A percentile compares a stretch with the other conserved stretches of the same genome.
These are phyloP conservation scores for Coluber constrictor DNA, from an alignment of 2,797 vertebrate genomes.

Conservation along the genomic window DNA sequence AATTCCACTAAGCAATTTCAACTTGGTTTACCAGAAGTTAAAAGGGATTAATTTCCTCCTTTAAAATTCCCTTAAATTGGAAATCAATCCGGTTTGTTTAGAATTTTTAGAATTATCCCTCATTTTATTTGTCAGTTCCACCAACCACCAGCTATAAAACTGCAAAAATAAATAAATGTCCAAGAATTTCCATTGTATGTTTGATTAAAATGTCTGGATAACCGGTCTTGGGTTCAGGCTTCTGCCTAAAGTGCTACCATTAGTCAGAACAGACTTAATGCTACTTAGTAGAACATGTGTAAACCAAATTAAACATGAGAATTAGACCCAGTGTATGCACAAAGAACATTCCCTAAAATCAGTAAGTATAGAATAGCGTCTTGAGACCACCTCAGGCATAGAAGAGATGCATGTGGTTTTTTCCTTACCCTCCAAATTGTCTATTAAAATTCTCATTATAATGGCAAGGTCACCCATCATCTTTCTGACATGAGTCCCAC, in stretches of 20 bases:
- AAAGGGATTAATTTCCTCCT: background rate
- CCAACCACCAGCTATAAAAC: background rate
- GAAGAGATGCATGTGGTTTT: background rate
- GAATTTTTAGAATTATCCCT: background rate
- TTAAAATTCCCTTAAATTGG: background rate
- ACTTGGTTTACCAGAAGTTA: background rate
- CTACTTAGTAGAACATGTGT: too few species aligned
- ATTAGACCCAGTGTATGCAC: background rate
- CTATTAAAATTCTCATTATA: background rate
- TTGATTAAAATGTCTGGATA: background rate
- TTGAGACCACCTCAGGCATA: too few species aligned
- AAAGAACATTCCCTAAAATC: background rate
- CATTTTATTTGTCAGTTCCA: background rate
- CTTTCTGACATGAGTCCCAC: background rate
- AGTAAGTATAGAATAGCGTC: background rate
- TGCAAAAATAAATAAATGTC: background rate
- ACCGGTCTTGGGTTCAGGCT: background rate
- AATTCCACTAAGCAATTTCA: background rate
- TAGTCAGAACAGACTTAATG: background rate
- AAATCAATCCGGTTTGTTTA: background rate
- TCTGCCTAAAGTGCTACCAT: background rate
- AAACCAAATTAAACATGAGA: background rate
- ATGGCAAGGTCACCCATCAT: background rate
- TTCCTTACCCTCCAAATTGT: background rate
- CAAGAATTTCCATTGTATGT: background rate